phyloP scores from a whole-genome alignment of 2,113 vertebrate genomes.

The Sula dactylatra region DNA sequence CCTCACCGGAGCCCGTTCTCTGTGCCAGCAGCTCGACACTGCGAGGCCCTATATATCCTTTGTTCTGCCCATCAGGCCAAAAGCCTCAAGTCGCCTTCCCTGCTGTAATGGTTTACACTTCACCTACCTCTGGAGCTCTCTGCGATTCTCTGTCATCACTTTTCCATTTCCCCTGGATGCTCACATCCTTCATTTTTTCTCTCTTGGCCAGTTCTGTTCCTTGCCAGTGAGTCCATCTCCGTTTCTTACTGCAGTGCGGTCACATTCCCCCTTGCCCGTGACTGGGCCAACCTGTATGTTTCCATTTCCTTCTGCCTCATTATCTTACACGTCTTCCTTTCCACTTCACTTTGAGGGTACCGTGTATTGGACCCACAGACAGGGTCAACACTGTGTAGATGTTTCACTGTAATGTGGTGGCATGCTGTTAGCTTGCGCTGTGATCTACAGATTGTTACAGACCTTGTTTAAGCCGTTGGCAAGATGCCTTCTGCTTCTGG shows the following conservation, averaged over 20 bases:
- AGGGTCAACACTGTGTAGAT: background rate
- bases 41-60: background rate
- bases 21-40: background rate
- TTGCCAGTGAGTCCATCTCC: background rate
- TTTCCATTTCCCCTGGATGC: background rate
- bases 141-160: background rate
- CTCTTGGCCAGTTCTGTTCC: background rate
- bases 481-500: background rate
- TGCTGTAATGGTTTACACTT: background rate
- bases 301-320: background rate
- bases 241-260: background rate
- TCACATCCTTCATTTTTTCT: background rate
- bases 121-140: background rate
- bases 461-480: rapidly evolving
- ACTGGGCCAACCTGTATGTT: background rate
- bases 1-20: background rate
- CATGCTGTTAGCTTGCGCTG: background rate
- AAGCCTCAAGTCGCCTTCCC: background rate
- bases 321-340: background rate
- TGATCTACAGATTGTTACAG: background rate
- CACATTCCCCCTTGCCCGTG: background rate
- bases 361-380: rapidly evolving
- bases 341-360: background rate
- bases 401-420: no score
- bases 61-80: background rate